Base-by-base conservation (phyloP, 2,113 vertebrate species). In the Fukomys damarensis region DNA sequence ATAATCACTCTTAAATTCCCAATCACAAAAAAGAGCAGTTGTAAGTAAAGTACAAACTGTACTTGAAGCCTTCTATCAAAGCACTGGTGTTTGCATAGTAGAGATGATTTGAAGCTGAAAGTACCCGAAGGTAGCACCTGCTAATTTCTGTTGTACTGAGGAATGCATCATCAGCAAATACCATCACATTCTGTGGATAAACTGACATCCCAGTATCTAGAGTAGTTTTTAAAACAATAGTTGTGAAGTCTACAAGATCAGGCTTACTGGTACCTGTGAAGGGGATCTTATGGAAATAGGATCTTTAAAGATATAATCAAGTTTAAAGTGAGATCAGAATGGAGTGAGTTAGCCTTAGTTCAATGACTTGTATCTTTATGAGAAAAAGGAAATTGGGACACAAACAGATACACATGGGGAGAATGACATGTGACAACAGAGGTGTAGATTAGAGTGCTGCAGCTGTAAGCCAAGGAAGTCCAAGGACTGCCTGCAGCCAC, bases 311-410 rank as follows among this genome's bases (percentile, higher is more conserved):
- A 91, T 32, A 1, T 63, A 58, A 83, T 72, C 38, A 80, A 70
- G n/a, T 89, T 95, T 52, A 46, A 76, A 93, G 24, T 89, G 63
- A 96, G 26, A 43, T 70, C 65, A 70, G 17, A 49, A 85, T 30
- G 30, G 28, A 43, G 65, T 68, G 35, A 13, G 14, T 56, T 58
- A 58, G 24, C 68, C 70, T n/a, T 65, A 32, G 66, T 72, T 13
- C 58, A 92, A 28, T 38, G 65, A 65, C 30, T 81, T 30, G 5
- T 35, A 8, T 66, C 70, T 66, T 85, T 52, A 35, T 41, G 61
- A 46, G 28, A 79, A 93, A 79, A 58, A 80, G 70, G 26, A 58
- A 61, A 83, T 87, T 41, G 79, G 92, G 66, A 65, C 72, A 66
- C 14, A 61, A n/a, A 83, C 19, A 92, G 66, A 97, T 16, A 83